Conservation (phyloP, 2,888 invertebrate species). For the Candidula unifasciata region DNA sequence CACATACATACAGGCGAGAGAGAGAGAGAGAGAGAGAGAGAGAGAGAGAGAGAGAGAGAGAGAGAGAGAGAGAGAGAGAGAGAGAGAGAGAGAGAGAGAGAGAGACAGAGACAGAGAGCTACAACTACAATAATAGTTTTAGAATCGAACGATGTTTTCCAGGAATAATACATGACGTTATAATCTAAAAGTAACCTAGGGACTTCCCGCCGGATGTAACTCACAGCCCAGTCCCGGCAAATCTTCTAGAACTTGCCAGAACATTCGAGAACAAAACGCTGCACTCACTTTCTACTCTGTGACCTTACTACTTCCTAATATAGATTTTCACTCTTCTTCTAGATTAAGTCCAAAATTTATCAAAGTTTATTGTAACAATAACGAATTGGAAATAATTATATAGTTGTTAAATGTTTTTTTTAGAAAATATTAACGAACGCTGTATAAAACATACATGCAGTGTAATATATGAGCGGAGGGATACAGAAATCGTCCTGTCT, state of each 20-base stretch:
- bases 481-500: not conserved
- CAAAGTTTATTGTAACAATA: not conserved
- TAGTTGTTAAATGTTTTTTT: not conserved
- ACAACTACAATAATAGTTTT: no score
- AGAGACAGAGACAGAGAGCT: no score
- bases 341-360: not conserved
- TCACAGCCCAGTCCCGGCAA: not conserved
- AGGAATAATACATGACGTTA: not conserved
- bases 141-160: no score
- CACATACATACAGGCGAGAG: no score
- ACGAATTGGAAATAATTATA: no score
- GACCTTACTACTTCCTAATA: constrained; percentile 39
- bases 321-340: not conserved
- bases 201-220: constrained; percentile 25
- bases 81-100: no score
- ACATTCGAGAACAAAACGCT: constrained; percentile 21
- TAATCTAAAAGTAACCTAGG: constrained; percentile 25
- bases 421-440: not conserved
- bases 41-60: no score
- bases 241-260: constrained; percentile 25
- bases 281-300: not conserved
- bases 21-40: no score
- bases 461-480: constrained; percentile 17
- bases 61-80: no score
- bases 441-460: not conserved